These are phyloP conservation scores for Nematopogon swammerdamellus DNA, from an alignment of 2,888 invertebrate genomes.

Conservation along the genomic window DNA sequence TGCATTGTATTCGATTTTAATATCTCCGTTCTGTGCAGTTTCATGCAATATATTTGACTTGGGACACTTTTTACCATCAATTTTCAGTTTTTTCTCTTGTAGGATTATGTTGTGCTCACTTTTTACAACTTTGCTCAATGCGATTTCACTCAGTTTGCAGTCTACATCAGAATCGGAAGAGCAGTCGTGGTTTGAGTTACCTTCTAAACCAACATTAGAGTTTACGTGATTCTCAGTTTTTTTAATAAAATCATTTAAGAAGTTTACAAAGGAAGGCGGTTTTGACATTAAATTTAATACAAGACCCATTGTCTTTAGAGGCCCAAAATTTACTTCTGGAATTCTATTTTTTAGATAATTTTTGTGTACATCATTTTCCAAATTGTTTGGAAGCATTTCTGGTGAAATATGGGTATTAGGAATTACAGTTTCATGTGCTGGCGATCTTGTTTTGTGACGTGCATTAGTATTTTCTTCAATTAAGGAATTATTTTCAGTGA, in stretches of 20 bases:
- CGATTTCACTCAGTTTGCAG: background rate
- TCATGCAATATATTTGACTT: background rate
- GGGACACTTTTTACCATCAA: background rate
- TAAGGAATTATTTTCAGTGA: too few species aligned
- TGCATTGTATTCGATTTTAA: too few species aligned
- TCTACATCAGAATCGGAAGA: background rate
- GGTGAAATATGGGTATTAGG: too few species aligned
- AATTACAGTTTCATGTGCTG: too few species aligned
- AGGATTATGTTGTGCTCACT: background rate
- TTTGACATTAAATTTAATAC: background rate
- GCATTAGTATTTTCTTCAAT: too few species aligned
- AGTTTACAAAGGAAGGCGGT: background rate
- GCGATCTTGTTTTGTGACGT: too few species aligned
- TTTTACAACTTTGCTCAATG: background rate
- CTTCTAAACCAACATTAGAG: background rate
- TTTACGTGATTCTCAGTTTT: too few species aligned
- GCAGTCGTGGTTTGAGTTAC: background rate
- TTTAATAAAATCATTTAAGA: too few species aligned
- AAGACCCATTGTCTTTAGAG: background rate
- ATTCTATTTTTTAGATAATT: background rate
- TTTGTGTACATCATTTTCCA: background rate
- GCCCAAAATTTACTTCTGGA: conserved; percentile 1
- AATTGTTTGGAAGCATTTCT: background rate
- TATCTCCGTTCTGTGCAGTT: background rate
- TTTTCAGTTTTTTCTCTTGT: background rate